Evolutionary conservation across 2,888 invertebrate genomes (phyloP).

Genomic region (Patella depressa): DNA sequence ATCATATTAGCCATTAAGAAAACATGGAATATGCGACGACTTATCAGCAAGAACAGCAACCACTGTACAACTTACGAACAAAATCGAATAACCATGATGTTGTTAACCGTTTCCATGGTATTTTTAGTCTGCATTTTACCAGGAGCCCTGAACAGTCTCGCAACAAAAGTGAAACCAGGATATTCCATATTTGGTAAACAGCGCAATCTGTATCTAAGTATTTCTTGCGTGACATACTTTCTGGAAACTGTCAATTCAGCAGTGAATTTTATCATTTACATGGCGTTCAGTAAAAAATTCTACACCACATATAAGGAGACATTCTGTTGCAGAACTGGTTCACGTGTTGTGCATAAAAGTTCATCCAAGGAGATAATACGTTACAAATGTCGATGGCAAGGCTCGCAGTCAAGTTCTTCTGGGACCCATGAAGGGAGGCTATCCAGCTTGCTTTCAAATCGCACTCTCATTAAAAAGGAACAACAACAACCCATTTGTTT

Average conservation of each 20-base stretch:
- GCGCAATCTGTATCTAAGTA: conserved; percentile 45
- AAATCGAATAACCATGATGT: conserved; percentile 56
- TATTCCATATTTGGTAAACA: conserved; percentile 48
- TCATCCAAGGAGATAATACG: conserved; percentile 27
- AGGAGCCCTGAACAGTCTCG: conserved; percentile 58
- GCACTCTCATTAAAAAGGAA: not conserved
- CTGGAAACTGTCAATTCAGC: conserved; percentile 61
- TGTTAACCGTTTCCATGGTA: conserved; percentile 55
- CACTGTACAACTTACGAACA: conserved; percentile 43
- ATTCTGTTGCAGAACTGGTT: conserved; percentile 50
- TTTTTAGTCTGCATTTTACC: conserved; percentile 61
- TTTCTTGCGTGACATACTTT: conserved; percentile 53
- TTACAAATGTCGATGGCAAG: conserved; percentile 17
- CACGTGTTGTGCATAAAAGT: conserved; percentile 14
- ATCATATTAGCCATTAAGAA: conserved; percentile 51
- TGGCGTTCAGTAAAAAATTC: conserved; percentile 59
- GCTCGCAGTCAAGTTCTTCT: not conserved
- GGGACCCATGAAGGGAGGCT: not conserved
- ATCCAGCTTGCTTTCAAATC: not conserved
- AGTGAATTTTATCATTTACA: conserved; percentile 61
- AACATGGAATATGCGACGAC: conserved; percentile 44
- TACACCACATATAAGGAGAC: conserved; percentile 52
- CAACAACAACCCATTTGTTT: no score
- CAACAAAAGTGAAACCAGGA: conserved; percentile 41
- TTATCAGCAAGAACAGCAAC: conserved; percentile 33